Conservation (phyloP, 2,113 vertebrate species). For the Dissostichus mawsoni region DNA sequence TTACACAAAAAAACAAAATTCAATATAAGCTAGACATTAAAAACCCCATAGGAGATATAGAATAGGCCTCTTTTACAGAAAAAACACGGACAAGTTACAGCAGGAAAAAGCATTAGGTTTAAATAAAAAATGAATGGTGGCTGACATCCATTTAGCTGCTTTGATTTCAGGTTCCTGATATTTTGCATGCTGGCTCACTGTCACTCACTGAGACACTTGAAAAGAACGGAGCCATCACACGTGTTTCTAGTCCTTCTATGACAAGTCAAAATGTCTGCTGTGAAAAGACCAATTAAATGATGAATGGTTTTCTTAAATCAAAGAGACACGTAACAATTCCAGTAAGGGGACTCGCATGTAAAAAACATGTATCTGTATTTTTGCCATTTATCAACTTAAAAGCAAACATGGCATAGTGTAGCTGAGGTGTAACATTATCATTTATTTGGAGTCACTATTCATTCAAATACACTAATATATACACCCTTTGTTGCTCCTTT, state of each 20-base stretch:
- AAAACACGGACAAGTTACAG: not conserved
- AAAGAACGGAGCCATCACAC: not conserved
- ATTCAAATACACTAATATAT: not conserved
- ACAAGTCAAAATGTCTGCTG: too few species aligned
- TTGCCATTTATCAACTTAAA: not conserved
- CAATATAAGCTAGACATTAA: not conserved
- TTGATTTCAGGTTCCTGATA: not conserved
- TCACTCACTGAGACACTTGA: not conserved
- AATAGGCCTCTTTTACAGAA: not conserved
- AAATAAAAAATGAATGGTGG: not conserved
- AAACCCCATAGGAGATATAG: not conserved
- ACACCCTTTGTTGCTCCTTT: not conserved
- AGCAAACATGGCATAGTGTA: not conserved
- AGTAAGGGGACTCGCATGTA: not conserved
- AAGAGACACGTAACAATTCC: not conserved
- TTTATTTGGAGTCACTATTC: not conserved
- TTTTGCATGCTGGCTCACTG: not conserved
- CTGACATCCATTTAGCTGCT: not conserved
- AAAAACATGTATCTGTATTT: not conserved
- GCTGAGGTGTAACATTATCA: not conserved
- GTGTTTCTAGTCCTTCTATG: not conserved
- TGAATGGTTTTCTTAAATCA: too few species aligned
- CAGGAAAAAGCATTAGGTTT: not conserved
- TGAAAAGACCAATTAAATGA: too few species aligned
- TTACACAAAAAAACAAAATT: constrained; percentile 1